Evolutionary conservation across 2,888 invertebrate genomes (phyloP).

Genomic region (Caenorhabditis sulstoni): DNA sequence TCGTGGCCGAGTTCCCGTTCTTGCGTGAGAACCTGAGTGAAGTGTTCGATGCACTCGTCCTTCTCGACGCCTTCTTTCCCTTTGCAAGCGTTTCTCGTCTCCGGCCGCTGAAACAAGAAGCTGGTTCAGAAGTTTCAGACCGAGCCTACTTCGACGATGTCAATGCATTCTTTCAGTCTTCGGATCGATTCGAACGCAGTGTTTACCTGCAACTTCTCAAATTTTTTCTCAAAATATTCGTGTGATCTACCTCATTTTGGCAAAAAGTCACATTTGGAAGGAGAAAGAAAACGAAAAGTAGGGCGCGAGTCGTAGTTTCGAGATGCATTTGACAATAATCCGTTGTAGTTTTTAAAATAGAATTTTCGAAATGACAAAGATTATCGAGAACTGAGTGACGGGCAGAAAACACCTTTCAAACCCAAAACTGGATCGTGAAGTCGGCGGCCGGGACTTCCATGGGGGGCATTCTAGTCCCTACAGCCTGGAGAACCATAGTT

Average conservation of each 20-base stretch:
- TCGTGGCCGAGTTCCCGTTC: too few relatives aligned
- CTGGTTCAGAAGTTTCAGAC: not conserved
- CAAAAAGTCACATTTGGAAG: not conserved
- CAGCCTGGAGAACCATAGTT: too few relatives aligned
- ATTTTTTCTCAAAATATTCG: slow-evolving; percentile 1
- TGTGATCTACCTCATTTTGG: slow-evolving; percentile 18
- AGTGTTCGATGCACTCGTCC: slow-evolving; percentile 44
- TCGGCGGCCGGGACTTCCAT: too few relatives aligned
- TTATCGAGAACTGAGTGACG: slow-evolving; percentile 13
- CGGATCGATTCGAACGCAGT: slow-evolving; percentile 35
- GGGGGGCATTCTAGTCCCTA: too few relatives aligned
- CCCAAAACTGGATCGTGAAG: too few relatives aligned
- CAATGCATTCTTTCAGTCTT: slow-evolving; percentile 40
- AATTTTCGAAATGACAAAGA: not conserved
- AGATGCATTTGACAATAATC: not conserved
- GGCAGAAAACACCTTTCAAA: slow-evolving; percentile 13
- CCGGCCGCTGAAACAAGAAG: slow-evolving; percentile 21
- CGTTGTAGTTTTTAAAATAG: not conserved
- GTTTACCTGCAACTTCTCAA: slow-evolving; percentile 14
- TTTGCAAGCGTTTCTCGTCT: slow-evolving; percentile 23
- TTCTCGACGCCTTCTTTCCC: slow-evolving; percentile 28
- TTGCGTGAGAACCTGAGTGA: slow-evolving; percentile 51
- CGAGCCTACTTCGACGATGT: slow-evolving; percentile 38
- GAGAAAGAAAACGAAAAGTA: slow-evolving; percentile 1
- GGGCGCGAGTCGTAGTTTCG: not conserved